Evolutionary conservation across 2,888 invertebrate genomes (phyloP).

Genomic region (Yponomeuta malinellus): DNA sequence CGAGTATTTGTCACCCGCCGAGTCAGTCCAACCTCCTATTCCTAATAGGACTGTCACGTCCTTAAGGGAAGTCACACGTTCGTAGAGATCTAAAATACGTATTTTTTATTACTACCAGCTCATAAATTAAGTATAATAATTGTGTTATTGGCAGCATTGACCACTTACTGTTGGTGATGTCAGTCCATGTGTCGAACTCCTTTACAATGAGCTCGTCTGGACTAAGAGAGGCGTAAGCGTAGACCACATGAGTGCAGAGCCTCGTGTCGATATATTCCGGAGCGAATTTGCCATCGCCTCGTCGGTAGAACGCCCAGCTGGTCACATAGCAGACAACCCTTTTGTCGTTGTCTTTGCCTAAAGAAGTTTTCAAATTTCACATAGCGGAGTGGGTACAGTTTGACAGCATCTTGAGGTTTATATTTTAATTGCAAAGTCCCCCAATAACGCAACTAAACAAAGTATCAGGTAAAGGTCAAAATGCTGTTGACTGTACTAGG

Average conservation of each 20-base stretch:
- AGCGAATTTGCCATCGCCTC: conserved; percentile 87
- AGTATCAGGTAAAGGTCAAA: too few species aligned
- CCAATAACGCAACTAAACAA: neutral
- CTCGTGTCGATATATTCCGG: conserved; percentile 88
- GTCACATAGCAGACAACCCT: conserved; percentile 90
- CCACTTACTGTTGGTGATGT: conserved; percentile 86
- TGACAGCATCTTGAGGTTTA: too few species aligned
- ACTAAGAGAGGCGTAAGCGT: conserved; percentile 92
- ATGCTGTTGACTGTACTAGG: too few species aligned
- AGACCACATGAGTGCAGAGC: conserved; percentile 91
- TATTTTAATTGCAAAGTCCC: neutral
- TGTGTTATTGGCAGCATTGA: too few species aligned
- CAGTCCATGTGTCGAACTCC: conserved; percentile 91
- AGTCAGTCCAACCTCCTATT: conserved; percentile 97
- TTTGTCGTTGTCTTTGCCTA: conserved; percentile 57
- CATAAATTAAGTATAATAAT: too few species aligned
- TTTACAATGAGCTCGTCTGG: conserved; percentile 85
- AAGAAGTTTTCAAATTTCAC: conserved; percentile 14
- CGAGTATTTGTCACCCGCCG: conserved; percentile 90
- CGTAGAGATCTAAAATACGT: conserved; percentile 81
- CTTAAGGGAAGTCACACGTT: conserved; percentile 81
- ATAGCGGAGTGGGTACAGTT: conserved; percentile 11
- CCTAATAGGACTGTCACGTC: conserved; percentile 84
- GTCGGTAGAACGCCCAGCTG: conserved; percentile 92
- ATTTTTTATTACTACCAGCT: too few species aligned